Evolutionary conservation across 2,888 invertebrate species (phyloP), one percentile per base, ranked within the genome.

Genomic region (Vesta saturnalis): DNA sequence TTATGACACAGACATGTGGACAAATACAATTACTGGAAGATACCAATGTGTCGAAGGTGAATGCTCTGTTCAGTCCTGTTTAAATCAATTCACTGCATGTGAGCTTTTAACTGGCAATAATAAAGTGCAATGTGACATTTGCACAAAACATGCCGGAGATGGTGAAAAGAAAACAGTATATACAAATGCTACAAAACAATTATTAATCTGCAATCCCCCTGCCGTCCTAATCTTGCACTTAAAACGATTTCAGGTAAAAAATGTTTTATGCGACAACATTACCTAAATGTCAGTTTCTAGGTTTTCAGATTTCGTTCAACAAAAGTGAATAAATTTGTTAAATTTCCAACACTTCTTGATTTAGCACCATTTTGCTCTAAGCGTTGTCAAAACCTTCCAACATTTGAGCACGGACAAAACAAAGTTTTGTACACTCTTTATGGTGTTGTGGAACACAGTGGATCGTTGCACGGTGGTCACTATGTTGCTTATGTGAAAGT

Each of bases 401-500:
- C 83, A 0, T 82, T 84, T 66, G 79, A 82, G 49, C 72, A 72
- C 5, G 81, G 80, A 10, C 83, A 83, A 73, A 79, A 78, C 1
- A 78, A 80, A 65, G 81, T 96, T 43, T 83, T 94, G 22, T 99
- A 99, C 83, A 91, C 95, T 0, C 85, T 99, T 60, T 99, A 97
- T 78, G 99, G 97, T 0, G 92, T 99, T 0, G 97, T 99, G 1
- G 96, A 96, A 80, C 99, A 99, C 81, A 92, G 93, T 61, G 99
- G 99, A 0, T 91, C 93, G 1, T 90, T 98, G 82, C 92, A 93
- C 79, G 94, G 96, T 35, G 94, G 94, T 21, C 94, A 94, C 81
- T 99, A 99, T 81, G 94, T 96, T 0, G 96, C 98, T 4, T 99
- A 96, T 80, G 95, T 99, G 1, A 97, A 97, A 86, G 93, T 94